These are phyloP conservation scores for Psammodynastes pulverulentus DNA, from an alignment of 2,113 vertebrate genomes.

Conservation along the genomic window DNA sequence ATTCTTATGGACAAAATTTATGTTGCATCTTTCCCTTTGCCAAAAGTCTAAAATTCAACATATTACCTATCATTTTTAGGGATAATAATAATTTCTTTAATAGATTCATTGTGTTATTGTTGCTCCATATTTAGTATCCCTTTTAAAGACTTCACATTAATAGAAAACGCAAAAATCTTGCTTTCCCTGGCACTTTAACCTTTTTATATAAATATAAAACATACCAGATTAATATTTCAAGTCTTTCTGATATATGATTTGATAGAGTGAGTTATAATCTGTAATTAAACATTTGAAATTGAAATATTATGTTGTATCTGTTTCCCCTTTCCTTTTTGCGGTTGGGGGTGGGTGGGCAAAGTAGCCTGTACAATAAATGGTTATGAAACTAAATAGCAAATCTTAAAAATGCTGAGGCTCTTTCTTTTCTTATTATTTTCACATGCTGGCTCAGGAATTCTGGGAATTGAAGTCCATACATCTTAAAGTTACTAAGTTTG, in stretches of 20 bases:
- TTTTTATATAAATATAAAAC: conserved; percentile 67
- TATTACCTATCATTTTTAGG: conserved; percentile 51
- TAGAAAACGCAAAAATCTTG: conserved; percentile 63
- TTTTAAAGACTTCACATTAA: conserved; percentile 53
- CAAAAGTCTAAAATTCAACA: conserved; percentile 48
- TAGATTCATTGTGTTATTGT: conserved; percentile 31
- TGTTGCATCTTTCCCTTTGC: conserved; percentile 40
- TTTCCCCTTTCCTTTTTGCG: conserved; percentile 27
- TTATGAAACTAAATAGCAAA: conserved; percentile 58
- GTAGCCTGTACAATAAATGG: conserved; percentile 39
- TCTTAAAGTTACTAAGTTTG: neutral
- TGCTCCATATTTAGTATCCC: conserved; percentile 60
- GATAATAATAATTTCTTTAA: conserved; percentile 10
- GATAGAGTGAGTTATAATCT: conserved; percentile 52
- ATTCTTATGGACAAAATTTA: neutral
- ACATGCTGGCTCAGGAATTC: neutral
- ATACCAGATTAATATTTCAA: conserved; percentile 61
- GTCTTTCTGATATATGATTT: conserved; percentile 46
- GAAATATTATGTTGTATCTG: conserved; percentile 50
- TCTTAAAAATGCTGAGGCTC: conserved; percentile 42
- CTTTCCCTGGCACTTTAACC: conserved; percentile 61
- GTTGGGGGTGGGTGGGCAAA: neutral
- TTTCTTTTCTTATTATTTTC: conserved; percentile 56
- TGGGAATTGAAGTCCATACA: neutral
- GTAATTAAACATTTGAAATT: conserved; percentile 56